phyloP scores from a whole-genome alignment of 2,888 invertebrate species.

The Eupeodes luniger region DNA sequence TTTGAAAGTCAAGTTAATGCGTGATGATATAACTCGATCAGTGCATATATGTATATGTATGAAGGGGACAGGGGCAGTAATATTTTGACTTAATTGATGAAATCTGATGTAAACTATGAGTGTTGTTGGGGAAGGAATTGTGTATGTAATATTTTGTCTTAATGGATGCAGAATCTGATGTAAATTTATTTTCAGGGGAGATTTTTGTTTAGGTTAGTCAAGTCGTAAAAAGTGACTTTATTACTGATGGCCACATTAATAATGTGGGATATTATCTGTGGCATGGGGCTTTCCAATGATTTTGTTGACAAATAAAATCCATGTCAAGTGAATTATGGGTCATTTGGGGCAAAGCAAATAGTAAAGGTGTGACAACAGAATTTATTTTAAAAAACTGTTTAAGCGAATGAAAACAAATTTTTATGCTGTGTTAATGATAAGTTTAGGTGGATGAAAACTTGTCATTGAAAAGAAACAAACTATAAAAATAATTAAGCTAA shows the following conservation, averaged over 20 bases:
- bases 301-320: slow-evolving; percentile 1
- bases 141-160: slow-evolving; percentile 10
- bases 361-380: background rate
- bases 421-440: background rate
- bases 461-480: no score
- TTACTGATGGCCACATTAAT: background rate
- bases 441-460: background rate
- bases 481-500: no score
- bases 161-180: slow-evolving; percentile 26
- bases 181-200: background rate
- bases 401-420: no score
- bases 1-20: slow-evolving; percentile 43
- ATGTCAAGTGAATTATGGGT: background rate
- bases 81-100: slow-evolving; percentile 23
- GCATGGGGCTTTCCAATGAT: slow-evolving; percentile 16
- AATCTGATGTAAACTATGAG: slow-evolving; percentile 22
- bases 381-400: background rate
- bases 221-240: slow-evolving; percentile 46
- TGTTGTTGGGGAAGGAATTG: no score
- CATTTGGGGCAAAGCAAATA: background rate
- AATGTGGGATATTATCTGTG: slow-evolving; percentile 11
- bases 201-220: slow-evolving; percentile 32
- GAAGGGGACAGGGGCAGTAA: background rate
- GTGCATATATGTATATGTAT: background rate
- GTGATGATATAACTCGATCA: background rate